These are phyloP conservation scores for Dasypus novemcinctus DNA, from an alignment of 2,113 vertebrate genomes.

Conservation along the genomic window DNA sequence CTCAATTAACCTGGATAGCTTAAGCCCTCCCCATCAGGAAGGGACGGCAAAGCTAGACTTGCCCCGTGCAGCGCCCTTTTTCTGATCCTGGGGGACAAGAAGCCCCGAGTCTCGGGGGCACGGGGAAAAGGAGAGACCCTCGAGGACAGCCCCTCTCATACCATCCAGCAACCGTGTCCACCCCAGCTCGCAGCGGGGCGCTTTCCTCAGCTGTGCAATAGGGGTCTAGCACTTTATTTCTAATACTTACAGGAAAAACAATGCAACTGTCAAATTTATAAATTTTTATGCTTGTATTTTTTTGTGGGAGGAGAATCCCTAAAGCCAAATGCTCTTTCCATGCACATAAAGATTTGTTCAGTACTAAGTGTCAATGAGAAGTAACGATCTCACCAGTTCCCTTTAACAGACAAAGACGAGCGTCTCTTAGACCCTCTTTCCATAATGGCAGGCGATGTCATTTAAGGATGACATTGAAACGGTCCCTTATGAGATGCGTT, in stretches of 20 bases:
- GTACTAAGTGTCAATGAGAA: conserved; percentile 66
- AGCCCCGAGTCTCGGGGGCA: no score
- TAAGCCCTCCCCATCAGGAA: no score
- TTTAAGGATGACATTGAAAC: conserved; percentile 66
- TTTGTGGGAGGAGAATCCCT: not conserved
- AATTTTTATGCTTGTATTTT: not conserved
- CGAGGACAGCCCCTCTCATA: no score
- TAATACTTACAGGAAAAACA: not conserved
- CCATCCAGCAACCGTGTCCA: no score
- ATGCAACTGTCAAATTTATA: not conserved
- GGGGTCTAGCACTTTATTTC: not conserved
- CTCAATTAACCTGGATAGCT: no score
- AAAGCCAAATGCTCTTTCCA: conserved; percentile 45
- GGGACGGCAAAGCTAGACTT: no score
- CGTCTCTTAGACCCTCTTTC: conserved; percentile 18
- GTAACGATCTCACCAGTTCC: conserved; percentile 66
- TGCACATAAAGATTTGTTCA: conserved; percentile 54
- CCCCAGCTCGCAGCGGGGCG: no score
- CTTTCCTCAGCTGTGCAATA: no score
- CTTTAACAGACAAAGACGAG: conserved; percentile 55
- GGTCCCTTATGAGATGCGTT: conserved; percentile 60
- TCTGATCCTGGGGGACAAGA: no score
- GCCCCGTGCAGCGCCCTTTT: no score
- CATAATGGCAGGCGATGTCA: conserved; percentile 14
- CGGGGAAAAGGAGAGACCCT: no score